Conservation (phyloP, 2,113 vertebrate genomes). For the Glareola pratincola region DNA sequence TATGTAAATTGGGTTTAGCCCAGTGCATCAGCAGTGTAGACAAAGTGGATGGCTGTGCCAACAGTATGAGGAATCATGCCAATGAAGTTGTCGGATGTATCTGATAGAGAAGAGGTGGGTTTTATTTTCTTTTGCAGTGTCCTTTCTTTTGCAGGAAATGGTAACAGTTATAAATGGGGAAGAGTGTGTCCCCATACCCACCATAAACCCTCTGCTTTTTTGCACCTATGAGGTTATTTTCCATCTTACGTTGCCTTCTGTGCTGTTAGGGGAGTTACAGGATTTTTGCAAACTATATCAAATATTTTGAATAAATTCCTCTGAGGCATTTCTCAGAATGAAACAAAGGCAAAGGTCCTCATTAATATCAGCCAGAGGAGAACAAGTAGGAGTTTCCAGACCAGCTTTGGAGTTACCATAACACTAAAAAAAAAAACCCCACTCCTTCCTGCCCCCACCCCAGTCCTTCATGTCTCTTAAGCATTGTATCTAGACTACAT, state of each 20-base stretch:
- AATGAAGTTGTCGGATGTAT: not conserved
- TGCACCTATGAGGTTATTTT: not conserved
- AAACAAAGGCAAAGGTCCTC: not conserved
- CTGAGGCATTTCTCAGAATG: not conserved
- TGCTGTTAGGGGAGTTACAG: fast-evolving
- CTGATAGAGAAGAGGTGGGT: not conserved
- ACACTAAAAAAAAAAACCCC: not conserved
- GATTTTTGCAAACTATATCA: not conserved
- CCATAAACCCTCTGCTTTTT: not conserved
- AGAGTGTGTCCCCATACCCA: not conserved
- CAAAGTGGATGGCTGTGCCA: not conserved
- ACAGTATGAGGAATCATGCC: not conserved
- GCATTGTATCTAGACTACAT: not conserved
- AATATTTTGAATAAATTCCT: not conserved
- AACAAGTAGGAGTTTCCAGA: not conserved
- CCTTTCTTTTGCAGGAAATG: not conserved
- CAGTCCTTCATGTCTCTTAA: not conserved
- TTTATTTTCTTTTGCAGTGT: too few species aligned
- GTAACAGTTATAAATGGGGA: not conserved
- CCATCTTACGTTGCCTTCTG: not conserved
- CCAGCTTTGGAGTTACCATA: not conserved
- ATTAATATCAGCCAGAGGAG: not conserved
- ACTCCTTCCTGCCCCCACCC: not conserved
- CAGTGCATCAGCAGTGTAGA: not conserved
- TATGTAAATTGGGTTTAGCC: not conserved